Percentiles rank a stretch among this genome's conserved stretches.
These are phyloP conservation scores for Oscheius sp. DNA, from an alignment of 2,888 invertebrate species.

Conservation along the genomic window DNA sequence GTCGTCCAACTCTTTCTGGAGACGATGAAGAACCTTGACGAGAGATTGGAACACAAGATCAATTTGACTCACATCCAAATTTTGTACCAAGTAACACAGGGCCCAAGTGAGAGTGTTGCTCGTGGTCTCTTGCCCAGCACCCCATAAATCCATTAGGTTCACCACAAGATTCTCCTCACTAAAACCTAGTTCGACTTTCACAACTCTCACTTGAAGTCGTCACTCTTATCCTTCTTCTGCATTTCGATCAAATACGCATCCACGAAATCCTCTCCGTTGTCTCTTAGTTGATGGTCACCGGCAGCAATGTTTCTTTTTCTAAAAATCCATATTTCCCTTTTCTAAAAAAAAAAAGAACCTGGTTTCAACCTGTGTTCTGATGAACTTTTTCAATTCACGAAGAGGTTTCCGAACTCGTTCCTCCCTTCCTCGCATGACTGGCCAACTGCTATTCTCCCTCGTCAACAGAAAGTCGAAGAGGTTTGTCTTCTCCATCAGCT, in stretches of 20 bases:
- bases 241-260: conserved; percentile 20
- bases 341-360: background rate
- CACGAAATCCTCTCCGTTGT: conserved; percentile 30
- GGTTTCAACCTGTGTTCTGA: background rate
- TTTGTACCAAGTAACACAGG: conserved; percentile 44
- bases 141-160: conserved; percentile 52
- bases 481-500: background rate
- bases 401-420: background rate
- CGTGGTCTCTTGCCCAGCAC: conserved; percentile 60
- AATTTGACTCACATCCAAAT: conserved; percentile 20
- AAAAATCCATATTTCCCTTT: background rate
- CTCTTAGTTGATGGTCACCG: conserved; percentile 1
- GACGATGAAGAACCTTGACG: background rate
- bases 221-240: conserved; percentile 5
- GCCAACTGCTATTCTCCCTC: background rate
- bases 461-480: background rate
- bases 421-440: background rate
- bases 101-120: conserved; percentile 55
- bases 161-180: conserved; percentile 21
- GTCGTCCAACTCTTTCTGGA: conserved; percentile 17
- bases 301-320: conserved; percentile 10
- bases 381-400: background rate
- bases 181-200: background rate
- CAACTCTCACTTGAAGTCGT: background rate
- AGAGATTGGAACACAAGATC: background rate